Base-by-base conservation (phyloP, 2,113 vertebrate species). In the Vulpes lagopus region DNA sequence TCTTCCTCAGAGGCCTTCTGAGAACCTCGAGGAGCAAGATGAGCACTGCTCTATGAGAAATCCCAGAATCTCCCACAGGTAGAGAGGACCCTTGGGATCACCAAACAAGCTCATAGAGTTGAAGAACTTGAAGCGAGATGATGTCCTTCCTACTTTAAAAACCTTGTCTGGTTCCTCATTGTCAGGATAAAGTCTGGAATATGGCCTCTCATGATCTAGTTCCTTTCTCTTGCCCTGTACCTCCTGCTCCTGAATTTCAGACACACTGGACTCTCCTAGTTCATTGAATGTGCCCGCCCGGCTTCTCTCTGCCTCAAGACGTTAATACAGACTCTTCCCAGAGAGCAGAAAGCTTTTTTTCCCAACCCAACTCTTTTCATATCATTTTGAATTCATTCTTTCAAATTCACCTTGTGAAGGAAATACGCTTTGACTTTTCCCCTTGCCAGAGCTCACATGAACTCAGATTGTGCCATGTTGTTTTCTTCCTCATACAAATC, bases 401-500 rank as follows among this genome's bases (percentile, higher is more conserved):
- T 32, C 23, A 82, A 43, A 88, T 65, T 87, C 35, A 85, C 22
- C 69, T 95, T 23, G 14, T 38, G 60, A 19, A 82, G n/a, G 57
- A 88, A 95, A 51, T 60, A 20, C 17, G 35, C 23, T 82, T 20
- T 59, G 80, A 35, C 25, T 16, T 32, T 49, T 27, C 22, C 3
- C 55, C 16, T 22, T 30, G 3, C 27, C 25, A 27, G 57, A 78
- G n/a, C 8, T 32, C 67, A 71, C 3, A 25, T 8, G 23, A 11
- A 82, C 35, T 62, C 82, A n/a, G 25, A 49, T 67, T 38, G 20
- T 4, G 51, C n/a, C n/a, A 35, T 11, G 35, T 16, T n/a, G 23
- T 35, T 51, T 82, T n/a, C 67, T 91, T 81, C 51, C 57, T 92
- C 10, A 8, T 74, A 80, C 71, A 93, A 51, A 62, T 89, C 67